phyloP scores from a whole-genome alignment of 2,797 vertebrate genomes.

The Acrossocheilus wenchowensis region DNA sequence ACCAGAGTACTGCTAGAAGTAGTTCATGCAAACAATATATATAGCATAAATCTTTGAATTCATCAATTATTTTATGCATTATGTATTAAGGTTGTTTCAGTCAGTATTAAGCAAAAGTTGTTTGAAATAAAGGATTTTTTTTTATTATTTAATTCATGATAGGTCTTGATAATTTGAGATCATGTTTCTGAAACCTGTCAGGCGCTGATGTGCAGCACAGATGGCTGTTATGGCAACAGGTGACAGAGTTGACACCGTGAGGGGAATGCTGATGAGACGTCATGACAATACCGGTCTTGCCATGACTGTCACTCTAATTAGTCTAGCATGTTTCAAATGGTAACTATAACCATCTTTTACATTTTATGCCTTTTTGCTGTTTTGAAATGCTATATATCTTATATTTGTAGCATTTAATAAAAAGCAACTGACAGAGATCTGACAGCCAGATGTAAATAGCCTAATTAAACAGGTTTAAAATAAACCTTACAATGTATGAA shows the following conservation, averaged over 20 bases:
- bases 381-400: background rate
- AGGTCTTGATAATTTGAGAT: background rate
- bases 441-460: background rate
- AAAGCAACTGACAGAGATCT: background rate
- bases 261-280: constrained; percentile 35
- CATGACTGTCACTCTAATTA: constrained; percentile 1
- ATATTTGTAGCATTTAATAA: background rate
- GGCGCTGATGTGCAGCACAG: constrained; percentile 64
- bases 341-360: background rate
- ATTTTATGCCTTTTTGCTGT: background rate
- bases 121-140: background rate
- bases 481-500: background rate
- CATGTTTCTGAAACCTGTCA: constrained; percentile 58
- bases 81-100: background rate
- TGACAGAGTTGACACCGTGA: constrained; percentile 54
- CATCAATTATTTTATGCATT: background rate
- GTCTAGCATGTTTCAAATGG: background rate
- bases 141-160: background rate
- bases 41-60: background rate
- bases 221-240: constrained; percentile 74
- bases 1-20: background rate
- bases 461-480: background rate
- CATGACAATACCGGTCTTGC: constrained; percentile 1
- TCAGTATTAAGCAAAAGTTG: background rate
- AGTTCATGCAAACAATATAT: background rate